Evolutionary conservation across 1,140 invertebrate genomes (phyloP).

Genomic region (Melitaea cinxia): DNA sequence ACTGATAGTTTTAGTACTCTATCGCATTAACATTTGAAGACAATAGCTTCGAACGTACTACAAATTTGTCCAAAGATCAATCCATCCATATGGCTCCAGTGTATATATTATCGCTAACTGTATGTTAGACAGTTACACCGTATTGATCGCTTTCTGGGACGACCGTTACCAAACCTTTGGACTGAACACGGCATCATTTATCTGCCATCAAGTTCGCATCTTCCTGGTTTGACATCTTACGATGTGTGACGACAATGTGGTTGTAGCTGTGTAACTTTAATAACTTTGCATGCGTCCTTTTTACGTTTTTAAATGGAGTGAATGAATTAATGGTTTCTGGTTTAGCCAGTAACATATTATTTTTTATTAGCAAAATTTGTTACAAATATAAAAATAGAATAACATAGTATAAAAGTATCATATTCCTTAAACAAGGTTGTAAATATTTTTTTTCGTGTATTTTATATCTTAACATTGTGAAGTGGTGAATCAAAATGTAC

Average conservation of each 20-base stretch:
- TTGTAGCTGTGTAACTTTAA: background rate
- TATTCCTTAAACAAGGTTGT: too few species aligned
- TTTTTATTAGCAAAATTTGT: too few species aligned
- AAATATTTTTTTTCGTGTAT: too few species aligned
- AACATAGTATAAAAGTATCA: too few species aligned
- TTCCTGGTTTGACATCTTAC: constrained; percentile 9
- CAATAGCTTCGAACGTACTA: background rate
- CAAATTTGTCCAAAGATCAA: background rate
- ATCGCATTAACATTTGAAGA: background rate
- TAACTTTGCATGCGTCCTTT: background rate
- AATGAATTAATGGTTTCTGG: background rate
- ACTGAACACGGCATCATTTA: constrained; percentile 30
- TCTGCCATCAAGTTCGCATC: constrained; percentile 28
- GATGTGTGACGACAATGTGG: constrained; percentile 5
- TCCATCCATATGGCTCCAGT: constrained; percentile 8
- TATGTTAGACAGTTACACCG: constrained; percentile 29
- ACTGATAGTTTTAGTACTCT: background rate
- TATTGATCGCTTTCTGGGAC: constrained; percentile 40
- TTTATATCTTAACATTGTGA: too few species aligned
- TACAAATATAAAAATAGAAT: too few species aligned
- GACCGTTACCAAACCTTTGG: constrained; percentile 44
- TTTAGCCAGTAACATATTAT: background rate
- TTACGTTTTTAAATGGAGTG: background rate
- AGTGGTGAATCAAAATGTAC: too few species aligned
- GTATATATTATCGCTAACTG: constrained; percentile 25